Evolutionary conservation across 2,797 vertebrate species (phyloP).

Genomic region (Hippocampus kuda): DNA sequence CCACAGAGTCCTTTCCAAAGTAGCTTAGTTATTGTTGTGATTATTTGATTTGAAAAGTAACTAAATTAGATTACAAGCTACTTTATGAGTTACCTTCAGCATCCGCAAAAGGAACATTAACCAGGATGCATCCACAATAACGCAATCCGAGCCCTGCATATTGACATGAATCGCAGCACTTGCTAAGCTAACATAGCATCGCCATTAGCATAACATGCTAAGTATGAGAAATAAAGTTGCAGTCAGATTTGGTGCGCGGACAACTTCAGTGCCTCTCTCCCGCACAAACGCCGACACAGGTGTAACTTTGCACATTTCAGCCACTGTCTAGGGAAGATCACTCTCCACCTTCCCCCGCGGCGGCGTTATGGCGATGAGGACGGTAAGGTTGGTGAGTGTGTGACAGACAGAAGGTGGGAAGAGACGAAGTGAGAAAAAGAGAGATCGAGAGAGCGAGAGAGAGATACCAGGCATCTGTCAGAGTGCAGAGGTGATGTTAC

Average conservation of each 20-base stretch:
- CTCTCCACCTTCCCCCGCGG: neutral
- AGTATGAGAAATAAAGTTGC: too few relatives aligned
- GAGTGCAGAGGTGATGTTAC: constrained; percentile 44
- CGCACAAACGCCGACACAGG: neutral
- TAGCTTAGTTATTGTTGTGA: too few relatives aligned
- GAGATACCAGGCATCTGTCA: constrained; percentile 59
- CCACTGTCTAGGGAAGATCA: neutral
- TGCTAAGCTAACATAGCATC: too few relatives aligned
- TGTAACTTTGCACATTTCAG: neutral
- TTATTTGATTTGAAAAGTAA: too few relatives aligned
- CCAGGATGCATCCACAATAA: too few relatives aligned
- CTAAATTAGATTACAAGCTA: too few relatives aligned
- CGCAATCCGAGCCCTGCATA: too few relatives aligned
- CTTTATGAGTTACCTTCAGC: too few relatives aligned
- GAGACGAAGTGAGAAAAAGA: neutral
- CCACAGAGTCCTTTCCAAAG: too few relatives aligned
- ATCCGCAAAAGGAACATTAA: too few relatives aligned
- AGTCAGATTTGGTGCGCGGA: neutral
- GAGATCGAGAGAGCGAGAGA: neutral
- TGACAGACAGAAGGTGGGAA: neutral
- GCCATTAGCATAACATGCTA: too few relatives aligned
- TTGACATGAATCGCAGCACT: too few relatives aligned
- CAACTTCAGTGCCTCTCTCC: neutral
- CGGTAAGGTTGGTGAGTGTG: constrained; percentile 9
- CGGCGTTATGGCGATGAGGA: neutral